Base-by-base conservation (phyloP, 1,140 invertebrate genomes). In the Drosophila rhopaloa region DNA sequence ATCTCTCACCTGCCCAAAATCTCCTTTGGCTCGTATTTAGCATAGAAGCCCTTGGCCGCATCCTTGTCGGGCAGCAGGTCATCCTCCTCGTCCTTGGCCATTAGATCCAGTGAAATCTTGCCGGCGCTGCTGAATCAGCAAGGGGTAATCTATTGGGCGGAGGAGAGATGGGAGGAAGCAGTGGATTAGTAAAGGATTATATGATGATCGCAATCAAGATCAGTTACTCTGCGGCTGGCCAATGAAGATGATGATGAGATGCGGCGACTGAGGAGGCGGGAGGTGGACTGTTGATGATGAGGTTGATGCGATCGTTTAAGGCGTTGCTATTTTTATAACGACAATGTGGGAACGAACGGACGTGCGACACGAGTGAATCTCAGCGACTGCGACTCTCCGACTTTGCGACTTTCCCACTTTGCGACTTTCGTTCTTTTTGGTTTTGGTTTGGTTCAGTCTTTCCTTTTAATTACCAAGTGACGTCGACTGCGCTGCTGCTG, bases 11-110 rank as follows among this genome's bases (percentile, higher is more conserved):
- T 98, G 93, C 98, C 98, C 54, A 99, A 94, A 79, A 99, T 97
- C 93, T 99, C 98, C 93, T 99, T 99, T 4, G 98, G 98, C 92
- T 99, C 98, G 93, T 99, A 99, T 94, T 98, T 98, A 13, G 98
- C 97, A 93, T 99, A 99, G 93, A 99, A 99, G 88, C 96, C 97
- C 93, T 97, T 97, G 6, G 97, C 97, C 66, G 96, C 97, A 93
- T 97, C 96, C 93, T 97, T 97, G 93, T 97, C 97, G 7, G 97
- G 97, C 62, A 98, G 93, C 90, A 96, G 94, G 92, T 97, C 96
- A 77, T 97, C 96, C 57, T 95, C 95, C 92, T 97, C 97, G 79
- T 96, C 95, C 92, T 97, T 96, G 43, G 96, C 96, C 91, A 92
- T 92, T 68, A 79, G 47, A 76, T 78, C 79, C 62, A 81, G 90